A percentile compares a stretch with the other conserved stretches of the same genome.
phyloP scores from a whole-genome alignment of 2,113 vertebrate species.

The Platycercus adscitus region DNA sequence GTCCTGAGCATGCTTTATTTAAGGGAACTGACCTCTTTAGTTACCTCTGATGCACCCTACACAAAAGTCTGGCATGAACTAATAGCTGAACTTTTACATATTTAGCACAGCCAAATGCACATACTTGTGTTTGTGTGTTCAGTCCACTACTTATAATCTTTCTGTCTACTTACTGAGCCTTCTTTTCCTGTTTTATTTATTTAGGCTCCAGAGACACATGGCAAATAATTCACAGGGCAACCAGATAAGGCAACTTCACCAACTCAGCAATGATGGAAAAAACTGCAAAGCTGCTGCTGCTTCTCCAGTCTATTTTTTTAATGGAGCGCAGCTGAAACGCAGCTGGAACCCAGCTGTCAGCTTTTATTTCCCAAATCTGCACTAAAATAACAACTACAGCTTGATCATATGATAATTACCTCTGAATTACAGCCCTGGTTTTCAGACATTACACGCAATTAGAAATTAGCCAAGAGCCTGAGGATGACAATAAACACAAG shows the following conservation, averaged over 20 bases:
- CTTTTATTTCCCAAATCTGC: constrained; percentile 67
- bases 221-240: constrained; percentile 29
- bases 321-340: constrained; percentile 60
- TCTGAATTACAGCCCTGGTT: constrained; percentile 52
- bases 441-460: constrained; percentile 52
- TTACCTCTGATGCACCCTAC: neutral
- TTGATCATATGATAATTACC: constrained; percentile 67
- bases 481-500: constrained; percentile 63
- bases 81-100: neutral
- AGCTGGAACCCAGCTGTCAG: constrained; percentile 71
- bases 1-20: neutral
- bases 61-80: neutral
- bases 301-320: constrained; percentile 29
- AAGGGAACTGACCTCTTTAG: neutral
- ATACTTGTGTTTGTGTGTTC: neutral
- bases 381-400: constrained; percentile 64
- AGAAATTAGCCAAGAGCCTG: constrained; percentile 58
- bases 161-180: neutral
- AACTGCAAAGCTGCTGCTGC: constrained; percentile 11
- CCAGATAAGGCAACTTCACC: constrained; percentile 15
- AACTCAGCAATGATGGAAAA: constrained; percentile 12
- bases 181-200: constrained; percentile 53
- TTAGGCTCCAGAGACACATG: constrained; percentile 16
- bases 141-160: neutral
- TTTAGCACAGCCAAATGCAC: neutral